These are phyloP conservation scores for Tipula helvola DNA, from an alignment of 2,888 invertebrate species.

Conservation along the genomic window DNA sequence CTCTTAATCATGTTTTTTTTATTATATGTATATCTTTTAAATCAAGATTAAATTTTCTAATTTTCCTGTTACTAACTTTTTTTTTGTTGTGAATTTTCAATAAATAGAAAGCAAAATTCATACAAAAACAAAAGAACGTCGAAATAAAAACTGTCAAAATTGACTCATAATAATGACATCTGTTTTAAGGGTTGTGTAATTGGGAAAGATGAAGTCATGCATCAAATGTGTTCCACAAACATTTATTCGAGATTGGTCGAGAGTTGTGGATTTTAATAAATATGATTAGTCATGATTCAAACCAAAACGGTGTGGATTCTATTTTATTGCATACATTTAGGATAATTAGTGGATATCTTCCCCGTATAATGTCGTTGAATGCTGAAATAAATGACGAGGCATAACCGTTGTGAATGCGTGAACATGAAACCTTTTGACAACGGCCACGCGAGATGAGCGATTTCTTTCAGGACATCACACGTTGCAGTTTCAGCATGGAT, in stretches of 20 bases:
- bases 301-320: no score
- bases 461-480: no score
- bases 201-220: background rate
- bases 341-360: no score
- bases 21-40: background rate
- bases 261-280: background rate
- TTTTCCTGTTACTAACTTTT: no score
- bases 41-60: background rate
- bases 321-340: no score
- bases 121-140: background rate
- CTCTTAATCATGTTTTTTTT: background rate
- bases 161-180: background rate
- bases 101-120: background rate
- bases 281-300: no score
- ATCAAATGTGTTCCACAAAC: background rate
- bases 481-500: no score
- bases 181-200: background rate
- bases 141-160: background rate
- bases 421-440: no score
- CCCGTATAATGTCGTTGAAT: no score
- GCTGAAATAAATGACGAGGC: no score
- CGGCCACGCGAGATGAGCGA: no score
- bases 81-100: background rate
- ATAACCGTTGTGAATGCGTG: no score
- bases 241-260: background rate